Evolutionary conservation across 1,140 invertebrate species (phyloP).

Genomic region (Triops longicaudatus): DNA sequence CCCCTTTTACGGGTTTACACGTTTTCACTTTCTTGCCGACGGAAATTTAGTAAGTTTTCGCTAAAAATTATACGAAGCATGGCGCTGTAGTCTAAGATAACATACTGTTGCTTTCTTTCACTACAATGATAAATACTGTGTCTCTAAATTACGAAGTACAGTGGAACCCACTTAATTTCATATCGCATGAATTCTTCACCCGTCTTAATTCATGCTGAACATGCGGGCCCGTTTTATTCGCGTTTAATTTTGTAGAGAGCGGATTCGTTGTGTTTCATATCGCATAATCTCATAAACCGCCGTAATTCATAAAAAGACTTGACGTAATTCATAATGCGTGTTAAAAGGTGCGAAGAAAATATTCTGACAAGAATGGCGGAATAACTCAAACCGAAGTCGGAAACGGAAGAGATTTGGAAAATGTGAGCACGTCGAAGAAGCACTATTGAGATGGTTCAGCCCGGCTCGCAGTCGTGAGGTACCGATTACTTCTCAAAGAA

Average conservation of each 20-base stretch:
- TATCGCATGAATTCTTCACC: neutral
- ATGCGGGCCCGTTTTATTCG: neutral
- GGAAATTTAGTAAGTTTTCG: too few species aligned
- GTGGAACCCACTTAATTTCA: conserved; percentile 1
- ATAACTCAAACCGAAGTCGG: too few species aligned
- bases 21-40: too few species aligned
- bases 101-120: too few species aligned
- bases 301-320: neutral
- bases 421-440: too few species aligned
- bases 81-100: too few species aligned
- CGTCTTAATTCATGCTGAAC: neutral
- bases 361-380: neutral
- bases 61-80: too few species aligned
- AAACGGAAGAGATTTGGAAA: too few species aligned
- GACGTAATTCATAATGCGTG: neutral
- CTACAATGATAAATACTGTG: too few species aligned
- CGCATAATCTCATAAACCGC: neutral
- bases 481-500: neutral
- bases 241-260: neutral
- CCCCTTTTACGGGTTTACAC: too few species aligned
- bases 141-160: too few species aligned
- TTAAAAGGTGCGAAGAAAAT: neutral
- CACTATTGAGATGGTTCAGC: neutral
- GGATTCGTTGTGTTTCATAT: neutral
- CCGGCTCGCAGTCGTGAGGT: neutral